A percentile compares a stretch with the other conserved stretches of the same genome.
These are phyloP conservation scores for Microtus pennsylvanicus DNA, from an alignment of 2,113 vertebrate genomes.

Conservation along the genomic window DNA sequence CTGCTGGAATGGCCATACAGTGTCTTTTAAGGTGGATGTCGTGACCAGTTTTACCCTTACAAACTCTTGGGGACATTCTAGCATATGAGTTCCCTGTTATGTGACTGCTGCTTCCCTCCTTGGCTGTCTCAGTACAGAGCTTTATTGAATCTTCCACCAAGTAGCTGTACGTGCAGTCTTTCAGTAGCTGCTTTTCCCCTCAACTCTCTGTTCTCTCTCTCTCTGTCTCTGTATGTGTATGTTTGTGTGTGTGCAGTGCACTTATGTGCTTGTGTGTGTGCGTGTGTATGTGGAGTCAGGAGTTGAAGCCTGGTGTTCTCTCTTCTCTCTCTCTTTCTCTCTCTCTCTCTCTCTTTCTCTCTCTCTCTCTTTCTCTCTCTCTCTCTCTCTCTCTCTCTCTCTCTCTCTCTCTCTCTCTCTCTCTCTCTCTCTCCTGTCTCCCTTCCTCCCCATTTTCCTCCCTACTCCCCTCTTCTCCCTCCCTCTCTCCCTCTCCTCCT, in stretches of 20 bases:
- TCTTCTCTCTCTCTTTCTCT: too few relatives aligned
- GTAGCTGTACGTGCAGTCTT: neutral
- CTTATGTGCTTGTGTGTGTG: neutral
- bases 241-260: too few relatives aligned
- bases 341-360: too few relatives aligned
- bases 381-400: too few relatives aligned
- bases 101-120: neutral
- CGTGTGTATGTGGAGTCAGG: neutral
- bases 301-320: neutral
- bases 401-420: too few relatives aligned
- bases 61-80: conserved; percentile 27
- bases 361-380: too few relatives aligned
- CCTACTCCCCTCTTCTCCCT: too few relatives aligned
- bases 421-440: too few relatives aligned
- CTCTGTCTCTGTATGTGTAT: neutral
- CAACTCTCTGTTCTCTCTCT: neutral
- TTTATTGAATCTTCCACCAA: neutral
- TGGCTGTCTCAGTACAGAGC: neutral
- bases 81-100: neutral
- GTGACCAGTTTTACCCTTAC: conserved; percentile 37
- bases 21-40: neutral
- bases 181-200: neutral
- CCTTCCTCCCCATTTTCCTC: too few relatives aligned
- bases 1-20: neutral
- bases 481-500: too few relatives aligned